phyloP scores from a whole-genome alignment of 2,888 invertebrate species.

The Ceriagrion tenellum region DNA sequence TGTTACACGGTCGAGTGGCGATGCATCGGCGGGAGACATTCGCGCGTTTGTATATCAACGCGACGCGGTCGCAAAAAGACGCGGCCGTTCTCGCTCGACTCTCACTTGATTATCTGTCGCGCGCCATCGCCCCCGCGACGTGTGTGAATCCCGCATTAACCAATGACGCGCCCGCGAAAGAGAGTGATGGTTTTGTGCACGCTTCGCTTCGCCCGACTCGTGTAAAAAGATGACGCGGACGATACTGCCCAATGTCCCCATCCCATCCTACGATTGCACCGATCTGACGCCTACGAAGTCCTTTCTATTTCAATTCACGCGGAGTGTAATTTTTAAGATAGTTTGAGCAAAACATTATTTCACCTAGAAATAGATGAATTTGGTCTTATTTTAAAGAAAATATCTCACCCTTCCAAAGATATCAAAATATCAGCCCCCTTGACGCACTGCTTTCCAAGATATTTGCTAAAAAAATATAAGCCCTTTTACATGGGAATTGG shows the following conservation, averaged over 20 bases:
- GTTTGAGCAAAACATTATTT: too few species aligned
- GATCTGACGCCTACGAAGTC: neutral
- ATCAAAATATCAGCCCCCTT: too few species aligned
- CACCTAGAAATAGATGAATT: too few species aligned
- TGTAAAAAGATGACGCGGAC: neutral
- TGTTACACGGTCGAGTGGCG: neutral
- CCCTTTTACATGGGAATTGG: too few species aligned
- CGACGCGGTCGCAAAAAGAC: neutral
- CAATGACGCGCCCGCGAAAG: neutral
- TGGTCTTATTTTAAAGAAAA: too few species aligned
- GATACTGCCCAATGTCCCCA: neutral
- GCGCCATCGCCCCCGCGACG: neutral
- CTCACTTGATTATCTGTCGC: neutral
- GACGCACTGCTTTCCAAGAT: too few species aligned
- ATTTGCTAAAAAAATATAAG: too few species aligned
- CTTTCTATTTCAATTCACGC: neutral
- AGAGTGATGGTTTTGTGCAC: neutral
- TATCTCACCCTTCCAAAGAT: too few species aligned
- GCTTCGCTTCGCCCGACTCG: neutral
- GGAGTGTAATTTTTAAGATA: too few species aligned
- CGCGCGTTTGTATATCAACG: neutral
- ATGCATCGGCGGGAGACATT: neutral
- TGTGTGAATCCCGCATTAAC: neutral
- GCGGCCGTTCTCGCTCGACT: neutral
- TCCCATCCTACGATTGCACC: neutral